phyloP scores from a whole-genome alignment of 2,113 vertebrate species.

The Propithecus coquereli region DNA sequence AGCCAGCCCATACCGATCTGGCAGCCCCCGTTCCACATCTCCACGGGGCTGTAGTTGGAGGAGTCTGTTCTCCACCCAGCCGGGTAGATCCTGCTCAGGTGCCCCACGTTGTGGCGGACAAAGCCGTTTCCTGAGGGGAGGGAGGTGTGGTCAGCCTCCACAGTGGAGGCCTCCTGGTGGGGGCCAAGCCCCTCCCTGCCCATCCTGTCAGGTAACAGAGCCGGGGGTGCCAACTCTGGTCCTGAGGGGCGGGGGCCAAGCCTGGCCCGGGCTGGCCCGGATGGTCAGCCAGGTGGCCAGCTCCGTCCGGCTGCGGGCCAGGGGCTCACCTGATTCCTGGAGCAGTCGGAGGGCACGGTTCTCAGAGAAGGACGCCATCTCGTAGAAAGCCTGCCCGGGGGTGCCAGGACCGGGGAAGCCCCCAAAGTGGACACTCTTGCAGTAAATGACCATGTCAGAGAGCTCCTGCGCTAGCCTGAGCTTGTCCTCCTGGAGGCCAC shows the following conservation, averaged over 20 bases:
- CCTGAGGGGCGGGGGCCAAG: neutral
- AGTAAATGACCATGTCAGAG: constrained; percentile 93
- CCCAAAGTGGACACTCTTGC: constrained; percentile 95
- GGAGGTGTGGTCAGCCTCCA: neutral
- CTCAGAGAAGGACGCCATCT: constrained; percentile 94
- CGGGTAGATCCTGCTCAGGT: constrained; percentile 94
- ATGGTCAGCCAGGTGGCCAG: neutral
- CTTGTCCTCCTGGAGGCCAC: constrained; percentile 85
- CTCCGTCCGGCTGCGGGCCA: neutral
- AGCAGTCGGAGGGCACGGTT: constrained; percentile 89
- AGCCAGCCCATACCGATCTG: constrained; percentile 88
- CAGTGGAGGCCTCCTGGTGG: neutral
- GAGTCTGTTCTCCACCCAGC: constrained; percentile 94
- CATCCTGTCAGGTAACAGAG: neutral
- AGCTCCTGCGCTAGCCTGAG: constrained; percentile 92
- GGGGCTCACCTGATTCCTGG: constrained; percentile 86
- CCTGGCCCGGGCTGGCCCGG: neutral
- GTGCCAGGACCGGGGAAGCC: constrained; percentile 85
- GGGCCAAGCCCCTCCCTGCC: neutral
- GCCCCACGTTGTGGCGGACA: constrained; percentile 90
- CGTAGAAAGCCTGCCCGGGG: constrained; percentile 87
- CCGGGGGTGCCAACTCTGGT: no score
- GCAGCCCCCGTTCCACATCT: constrained; percentile 95
- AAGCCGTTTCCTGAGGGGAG: constrained; percentile 82
- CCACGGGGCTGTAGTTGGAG: constrained; percentile 93